phyloP scores from a whole-genome alignment of 2,113 vertebrate species.

The Oryzias curvinotus region DNA sequence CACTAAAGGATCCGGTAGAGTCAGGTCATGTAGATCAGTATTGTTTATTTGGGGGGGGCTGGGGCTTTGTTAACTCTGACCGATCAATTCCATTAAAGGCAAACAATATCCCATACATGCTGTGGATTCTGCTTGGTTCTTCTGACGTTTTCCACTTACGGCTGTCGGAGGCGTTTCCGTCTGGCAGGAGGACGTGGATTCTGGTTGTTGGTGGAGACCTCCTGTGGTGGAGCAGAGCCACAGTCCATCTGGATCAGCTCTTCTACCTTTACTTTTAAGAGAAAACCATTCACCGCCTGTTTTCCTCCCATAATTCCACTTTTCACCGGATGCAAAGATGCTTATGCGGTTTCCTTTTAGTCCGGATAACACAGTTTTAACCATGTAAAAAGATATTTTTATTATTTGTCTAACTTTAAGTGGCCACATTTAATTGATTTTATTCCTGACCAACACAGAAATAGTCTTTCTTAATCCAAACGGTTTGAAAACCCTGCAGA shows the following conservation, averaged over 20 bases:
- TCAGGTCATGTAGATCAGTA: conserved; percentile 42
- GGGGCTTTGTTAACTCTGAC: conserved; percentile 68
- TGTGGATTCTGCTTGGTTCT: conserved; percentile 40
- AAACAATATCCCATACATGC: conserved; percentile 58
- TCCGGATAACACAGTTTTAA: too few relatives aligned
- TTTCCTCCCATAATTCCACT: too few relatives aligned
- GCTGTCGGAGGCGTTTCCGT: conserved; percentile 1
- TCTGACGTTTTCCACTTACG: conserved; percentile 1
- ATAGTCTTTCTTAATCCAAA: too few relatives aligned
- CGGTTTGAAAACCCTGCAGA: not conserved
- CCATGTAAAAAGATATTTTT: too few relatives aligned
- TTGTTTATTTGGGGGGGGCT: too few relatives aligned
- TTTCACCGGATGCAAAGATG: too few relatives aligned
- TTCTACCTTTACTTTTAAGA: not conserved
- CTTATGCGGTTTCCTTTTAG: too few relatives aligned
- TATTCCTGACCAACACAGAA: too few relatives aligned
- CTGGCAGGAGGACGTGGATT: conserved; percentile 29
- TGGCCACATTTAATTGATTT: too few relatives aligned
- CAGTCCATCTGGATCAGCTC: conserved; percentile 46
- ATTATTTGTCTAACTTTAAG: too few relatives aligned
- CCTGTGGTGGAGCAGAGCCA: conserved; percentile 58
- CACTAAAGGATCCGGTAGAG: conserved; percentile 59
- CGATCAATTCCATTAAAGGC: conserved; percentile 73
- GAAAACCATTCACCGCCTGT: conserved; percentile 16
- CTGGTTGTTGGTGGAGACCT: conserved; percentile 56